A percentile compares a stretch with the other conserved stretches of the same genome.
Conservation (phyloP, 2,888 invertebrate genomes). For the Cataglyphis livida region DNA sequence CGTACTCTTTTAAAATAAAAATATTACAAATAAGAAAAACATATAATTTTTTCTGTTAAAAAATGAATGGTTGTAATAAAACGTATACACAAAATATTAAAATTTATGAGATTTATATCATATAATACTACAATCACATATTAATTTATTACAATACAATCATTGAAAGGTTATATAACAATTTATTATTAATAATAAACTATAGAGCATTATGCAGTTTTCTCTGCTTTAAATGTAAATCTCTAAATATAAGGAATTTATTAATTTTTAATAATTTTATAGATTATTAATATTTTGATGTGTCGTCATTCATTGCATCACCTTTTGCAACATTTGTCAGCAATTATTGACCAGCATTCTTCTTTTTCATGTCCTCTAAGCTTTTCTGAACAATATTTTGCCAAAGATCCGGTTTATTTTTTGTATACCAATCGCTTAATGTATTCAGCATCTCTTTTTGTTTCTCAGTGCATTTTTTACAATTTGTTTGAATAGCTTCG, state of each 20-base stretch:
- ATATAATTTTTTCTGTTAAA: no score
- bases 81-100: no score
- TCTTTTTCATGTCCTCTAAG: neutral
- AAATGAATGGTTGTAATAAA: no score
- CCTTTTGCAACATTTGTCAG: neutral
- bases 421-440: neutral
- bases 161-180: neutral
- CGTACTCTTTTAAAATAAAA: no score
- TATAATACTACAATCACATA: neutral
- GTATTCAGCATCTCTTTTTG: neutral
- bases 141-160: neutral
- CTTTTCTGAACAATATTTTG: neutral
- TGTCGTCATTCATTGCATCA: neutral
- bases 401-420: neutral
- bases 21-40: no score
- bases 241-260: no score
- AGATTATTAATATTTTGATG: neutral
- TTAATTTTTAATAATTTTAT: no score
- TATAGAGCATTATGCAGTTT: neutral
- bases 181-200: neutral
- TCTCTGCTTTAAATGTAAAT: no score
- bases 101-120: no score
- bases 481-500: neutral
- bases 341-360: neutral
- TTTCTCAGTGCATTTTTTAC: constrained; percentile 24